These are phyloP conservation scores for Paraplagusia blochii DNA, from an alignment of 2,113 vertebrate genomes.

Conservation along the genomic window DNA sequence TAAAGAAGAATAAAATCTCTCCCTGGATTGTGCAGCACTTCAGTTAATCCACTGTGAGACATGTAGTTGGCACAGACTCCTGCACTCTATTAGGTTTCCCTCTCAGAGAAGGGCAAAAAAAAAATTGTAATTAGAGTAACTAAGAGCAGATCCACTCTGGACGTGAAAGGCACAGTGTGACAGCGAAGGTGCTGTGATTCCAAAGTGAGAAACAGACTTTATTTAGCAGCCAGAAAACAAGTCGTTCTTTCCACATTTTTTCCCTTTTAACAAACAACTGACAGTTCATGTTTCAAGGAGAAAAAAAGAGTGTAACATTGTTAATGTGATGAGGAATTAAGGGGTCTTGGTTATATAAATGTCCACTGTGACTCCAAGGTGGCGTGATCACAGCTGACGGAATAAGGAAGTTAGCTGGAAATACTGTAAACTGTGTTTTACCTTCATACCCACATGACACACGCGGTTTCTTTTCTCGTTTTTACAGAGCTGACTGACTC, in stretches of 20 bases:
- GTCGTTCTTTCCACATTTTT: constrained; percentile 30
- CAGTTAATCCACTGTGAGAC: constrained; percentile 26
- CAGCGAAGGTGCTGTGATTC: background rate
- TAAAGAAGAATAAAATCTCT: constrained; percentile 1
- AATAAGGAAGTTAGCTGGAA: constrained; percentile 12
- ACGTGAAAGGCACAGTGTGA: constrained; percentile 24
- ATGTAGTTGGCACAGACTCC: constrained; percentile 14
- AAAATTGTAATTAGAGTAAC: constrained; percentile 41
- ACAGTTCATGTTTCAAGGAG: constrained; percentile 15
- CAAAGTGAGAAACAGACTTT: constrained; percentile 20
- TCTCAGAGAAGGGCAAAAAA: constrained; percentile 24
- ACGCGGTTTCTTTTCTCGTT: constrained; percentile 12
- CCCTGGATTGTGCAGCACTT: constrained; percentile 9
- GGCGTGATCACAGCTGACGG: constrained; percentile 34
- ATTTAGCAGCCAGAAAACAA: constrained; percentile 11
- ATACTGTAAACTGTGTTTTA: constrained; percentile 33
- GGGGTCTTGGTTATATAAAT: constrained; percentile 36
- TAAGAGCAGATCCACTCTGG: constrained; percentile 24
- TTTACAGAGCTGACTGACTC: constrained; percentile 45
- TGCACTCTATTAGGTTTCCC: constrained; percentile 25
- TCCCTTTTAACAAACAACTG: constrained; percentile 27
- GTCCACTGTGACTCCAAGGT: constrained; percentile 21
- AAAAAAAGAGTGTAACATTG: constrained; percentile 29
- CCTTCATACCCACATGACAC: constrained; percentile 12
- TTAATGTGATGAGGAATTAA: constrained; percentile 29